Evolutionary conservation across 2,113 vertebrate genomes (phyloP), one percentile per base, ranked within the genome.

Genomic region (Falcunculus frontatus): DNA sequence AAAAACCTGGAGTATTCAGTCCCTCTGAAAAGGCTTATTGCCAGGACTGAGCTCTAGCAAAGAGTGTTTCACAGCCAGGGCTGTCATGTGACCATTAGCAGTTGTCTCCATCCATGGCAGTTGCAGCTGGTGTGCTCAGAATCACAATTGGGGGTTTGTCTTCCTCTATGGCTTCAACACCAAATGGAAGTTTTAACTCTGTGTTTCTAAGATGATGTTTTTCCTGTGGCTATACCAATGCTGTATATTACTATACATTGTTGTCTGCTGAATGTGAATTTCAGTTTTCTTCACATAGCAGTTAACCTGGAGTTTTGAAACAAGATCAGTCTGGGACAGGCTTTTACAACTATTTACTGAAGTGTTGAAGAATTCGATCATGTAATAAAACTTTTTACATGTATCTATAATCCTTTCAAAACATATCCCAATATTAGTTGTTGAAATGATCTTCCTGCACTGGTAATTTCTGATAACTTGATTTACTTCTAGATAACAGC

Each of bases 81-180:
- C 39, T 84, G 27, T 46, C 93, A 80, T 42, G 60, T 97, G 95
- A 88, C 72, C 18, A 5, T 67, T 81, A 67, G 75, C 90, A 63
- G 35, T 93, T 77, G 75, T 73, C 35, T 85, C 49, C 27, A 19
- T 88, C 72, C 55, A 5, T 52, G 50, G 42, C 55, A 79, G 32
- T 59, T 90, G 79, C 73, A 92, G 79, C 72, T 70, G 26, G 1
- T 88, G 76, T 93, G 95, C 85, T 88, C 59, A 57, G 95, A 96
- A 93, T 96, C 33, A 29, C 72, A 95, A 95, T 6, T 42, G 62
- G 87, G 86, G 76, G 63, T 73, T 88, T 90, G 27, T 57, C 37
- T 82, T 95, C 22, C 42, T 89, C 44, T 89, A 6, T 37, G 35
- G 55, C 79, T 83, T 37, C 53, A 69, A 10, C 37, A 86, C 20